Percentiles rank a stretch among this genome's conserved stretches.
Conservation (phyloP, 2,797 vertebrate species). For the Nothura maculosa region DNA sequence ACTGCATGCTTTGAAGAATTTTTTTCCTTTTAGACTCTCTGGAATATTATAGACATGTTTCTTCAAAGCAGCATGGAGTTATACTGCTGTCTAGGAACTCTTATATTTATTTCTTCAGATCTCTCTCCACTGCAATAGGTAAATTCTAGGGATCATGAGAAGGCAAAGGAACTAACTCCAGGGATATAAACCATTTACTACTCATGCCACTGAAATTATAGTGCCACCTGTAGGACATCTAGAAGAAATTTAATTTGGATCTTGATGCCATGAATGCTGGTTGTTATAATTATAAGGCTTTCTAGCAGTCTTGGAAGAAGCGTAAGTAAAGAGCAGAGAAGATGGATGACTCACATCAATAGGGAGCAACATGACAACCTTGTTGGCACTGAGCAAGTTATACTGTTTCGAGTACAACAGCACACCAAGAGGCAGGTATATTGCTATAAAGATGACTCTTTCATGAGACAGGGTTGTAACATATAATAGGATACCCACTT, state of each 20-base stretch:
- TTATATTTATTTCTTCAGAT: background rate
- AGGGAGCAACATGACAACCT: background rate
- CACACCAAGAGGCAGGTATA: background rate
- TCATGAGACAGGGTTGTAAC: background rate
- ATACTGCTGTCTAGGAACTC: background rate
- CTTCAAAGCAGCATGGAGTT: background rate
- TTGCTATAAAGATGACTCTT: background rate
- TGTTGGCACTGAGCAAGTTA: background rate
- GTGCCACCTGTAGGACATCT: slow-evolving; percentile 61
- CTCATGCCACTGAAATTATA: slow-evolving; percentile 46
- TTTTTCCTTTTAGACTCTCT: slow-evolving; percentile 7
- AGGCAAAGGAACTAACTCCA: background rate
- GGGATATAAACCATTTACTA: background rate
- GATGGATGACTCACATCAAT: background rate
- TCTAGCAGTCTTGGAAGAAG: background rate
- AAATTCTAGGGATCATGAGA: background rate
- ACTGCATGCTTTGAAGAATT: background rate
- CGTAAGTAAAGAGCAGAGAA: background rate
- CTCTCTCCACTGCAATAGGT: background rate
- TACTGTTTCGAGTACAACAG: background rate
- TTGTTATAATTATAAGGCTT: background rate
- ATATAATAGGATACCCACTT: background rate
- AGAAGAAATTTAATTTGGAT: background rate
- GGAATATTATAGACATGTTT: background rate
- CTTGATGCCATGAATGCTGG: rapidly evolving